Evolutionary conservation across 2,888 invertebrate species (phyloP).

Genomic region (Lasiommata megera): DNA sequence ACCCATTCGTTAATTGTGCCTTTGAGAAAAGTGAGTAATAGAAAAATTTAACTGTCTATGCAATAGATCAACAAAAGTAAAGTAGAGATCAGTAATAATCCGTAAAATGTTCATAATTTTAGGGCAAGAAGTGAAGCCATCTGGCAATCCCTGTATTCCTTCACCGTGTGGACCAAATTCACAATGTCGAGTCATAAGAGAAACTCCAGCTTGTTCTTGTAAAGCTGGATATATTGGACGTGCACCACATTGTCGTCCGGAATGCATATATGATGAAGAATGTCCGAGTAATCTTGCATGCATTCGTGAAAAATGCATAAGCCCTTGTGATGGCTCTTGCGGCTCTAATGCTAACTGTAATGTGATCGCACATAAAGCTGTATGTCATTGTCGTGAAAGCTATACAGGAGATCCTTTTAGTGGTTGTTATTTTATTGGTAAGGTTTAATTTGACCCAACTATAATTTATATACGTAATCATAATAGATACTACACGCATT

Average conservation of each 20-base stretch:
- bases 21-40: conserved; percentile 84
- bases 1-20: conserved; percentile 89
- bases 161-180: conserved; percentile 93
- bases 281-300: conserved; percentile 92
- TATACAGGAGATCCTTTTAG: conserved; percentile 93
- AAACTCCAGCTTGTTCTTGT: conserved; percentile 91
- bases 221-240: conserved; percentile 89
- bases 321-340: conserved; percentile 93
- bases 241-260: conserved; percentile 92
- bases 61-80: background rate
- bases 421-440: conserved; percentile 83
- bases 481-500: background rate
- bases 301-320: conserved; percentile 89
- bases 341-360: conserved; percentile 89
- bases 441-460: conserved; percentile 34
- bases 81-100: background rate
- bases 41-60: conserved; percentile 12
- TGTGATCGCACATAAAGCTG: conserved; percentile 91
- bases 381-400: conserved; percentile 90
- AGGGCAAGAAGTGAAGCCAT: conserved; percentile 79
- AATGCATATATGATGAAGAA: conserved; percentile 92
- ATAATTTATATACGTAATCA: background rate
- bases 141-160: conserved; percentile 88
- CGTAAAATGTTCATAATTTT: conserved; percentile 46
- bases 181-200: conserved; percentile 88